Conservation (phyloP, 2,797 vertebrate species). For the Passerculus sandwichensis region DNA sequence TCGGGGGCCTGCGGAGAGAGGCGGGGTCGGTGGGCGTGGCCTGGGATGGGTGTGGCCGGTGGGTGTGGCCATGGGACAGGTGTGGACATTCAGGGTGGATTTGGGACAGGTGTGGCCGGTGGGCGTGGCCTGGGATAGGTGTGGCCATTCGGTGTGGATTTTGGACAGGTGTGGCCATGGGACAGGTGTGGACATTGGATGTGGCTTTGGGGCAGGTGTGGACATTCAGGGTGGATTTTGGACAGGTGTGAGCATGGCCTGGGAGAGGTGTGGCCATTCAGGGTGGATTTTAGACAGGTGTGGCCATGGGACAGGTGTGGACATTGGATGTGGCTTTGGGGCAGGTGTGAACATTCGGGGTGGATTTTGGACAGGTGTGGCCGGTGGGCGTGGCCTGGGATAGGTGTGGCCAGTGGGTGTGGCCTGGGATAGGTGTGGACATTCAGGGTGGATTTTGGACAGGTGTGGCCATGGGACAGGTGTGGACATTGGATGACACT, state of each 20-base stretch:
- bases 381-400: background rate
- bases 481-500: too few relatives aligned
- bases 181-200: rapidly evolving
- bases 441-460: too few relatives aligned
- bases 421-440: too few relatives aligned
- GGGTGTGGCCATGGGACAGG: background rate
- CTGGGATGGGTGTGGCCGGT: background rate
- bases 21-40: background rate
- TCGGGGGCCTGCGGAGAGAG: background rate
- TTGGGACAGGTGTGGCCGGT: background rate
- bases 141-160: too few relatives aligned
- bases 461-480: too few relatives aligned
- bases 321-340: too few relatives aligned
- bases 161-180: background rate
- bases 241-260: background rate
- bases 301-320: background rate
- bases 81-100: background rate
- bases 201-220: background rate
- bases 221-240: too few relatives aligned
- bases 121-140: background rate
- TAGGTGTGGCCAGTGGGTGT: background rate
- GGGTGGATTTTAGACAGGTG: too few relatives aligned
- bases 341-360: rapidly evolving
- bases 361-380: background rate
- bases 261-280: background rate